Evolutionary conservation across 2,113 vertebrate species (phyloP), one percentile per base, ranked within the genome.

Genomic region (Copsychus sechellarum): DNA sequence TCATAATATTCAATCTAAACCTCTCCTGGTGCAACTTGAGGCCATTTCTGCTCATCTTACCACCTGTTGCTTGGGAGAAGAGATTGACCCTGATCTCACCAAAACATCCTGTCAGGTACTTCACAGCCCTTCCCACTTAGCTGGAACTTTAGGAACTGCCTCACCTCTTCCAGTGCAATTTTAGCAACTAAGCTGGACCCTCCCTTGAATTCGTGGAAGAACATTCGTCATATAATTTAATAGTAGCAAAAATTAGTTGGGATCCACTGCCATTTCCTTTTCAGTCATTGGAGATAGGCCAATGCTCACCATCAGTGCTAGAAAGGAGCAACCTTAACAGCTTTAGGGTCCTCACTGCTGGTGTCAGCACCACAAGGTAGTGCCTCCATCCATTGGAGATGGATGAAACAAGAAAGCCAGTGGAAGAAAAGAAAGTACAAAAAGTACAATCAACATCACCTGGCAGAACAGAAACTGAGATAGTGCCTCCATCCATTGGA

Each of bases 1-100:
- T 74, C 7, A 2, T 26, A 47, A 50, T 31, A 33, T 11, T 25
- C 26, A 15, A 14, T 18, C 20, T 64, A 84, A 87, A 43, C 14
- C 29, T 60, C 7, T 5, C 12, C 12, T 64, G 18, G 18, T 2
- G 1, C 31, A 61, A 85, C 56, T 5, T 56, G 18, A 61, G 42
- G 29, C 26, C 24, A 13, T 25, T 73, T 34, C 23, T 0, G 5
- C 14, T 69, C 6, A 5, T 48, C 16, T 45, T 66, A 15, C 43
- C 7, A 5, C 6, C 25, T 70, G 9, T 48, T 15, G 34, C 24
- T 29, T 24, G 19, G 16, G 34, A 71, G 21, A 28, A 62, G 16
- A 79, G 38, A 62, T 6, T 1, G 1, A 51, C 7, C 3, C 28
- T 3, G 14, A 40, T 11, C 14, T 81, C 0, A 0, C 20, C 58